Base-by-base conservation (phyloP, 1,140 invertebrate species). In the Magallana ariakensis region DNA sequence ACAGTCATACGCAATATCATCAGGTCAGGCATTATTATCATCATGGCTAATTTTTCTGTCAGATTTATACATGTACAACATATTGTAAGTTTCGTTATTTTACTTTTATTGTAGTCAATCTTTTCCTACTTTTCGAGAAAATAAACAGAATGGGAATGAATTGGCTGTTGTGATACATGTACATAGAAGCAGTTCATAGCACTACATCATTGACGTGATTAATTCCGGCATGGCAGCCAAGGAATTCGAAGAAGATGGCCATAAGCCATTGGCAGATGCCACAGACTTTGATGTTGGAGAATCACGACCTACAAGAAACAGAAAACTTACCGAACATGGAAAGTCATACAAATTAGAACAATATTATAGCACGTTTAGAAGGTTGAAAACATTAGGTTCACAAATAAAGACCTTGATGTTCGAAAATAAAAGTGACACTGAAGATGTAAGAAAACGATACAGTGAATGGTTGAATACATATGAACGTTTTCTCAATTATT, bases 401-500 rank as follows among this genome's bases (percentile, higher is more conserved):
- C 33, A 82, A 22, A 82, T 82, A 13, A 53, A 82, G 10, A 82
- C 22, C 46, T 33, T 82, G 80, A 82, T 82, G 80, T 22, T 53
- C 46, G 80, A 82, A 54, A 82, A 82, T 82, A 53, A 82, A 54
- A 55, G 15, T 13, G n/a, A 26, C 70, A 33, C 46, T 16, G 46
- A 82, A 46, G 46, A 82, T 53, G 46, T 82, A 0, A 22, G 53
- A n/a, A 82, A 55, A 16, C 33, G 7, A 82, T 82, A 82, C 19
- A 15, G 22, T n/a, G 53, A 5, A 15, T 82, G 46, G 80, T 13
- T 82, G 4, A 33, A 22, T 53, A 53, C 22, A 33, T 82, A 82
- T n/a, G 80, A 82, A 82, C 80, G 13, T 16, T 82, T 82, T 15
- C 33, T 82, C 11, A 54, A 13, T 80, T 80, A 19, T 11, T 82